These are phyloP conservation scores for Grammomys surdaster DNA, from an alignment of 2,113 vertebrate species.

Conservation along the genomic window DNA sequence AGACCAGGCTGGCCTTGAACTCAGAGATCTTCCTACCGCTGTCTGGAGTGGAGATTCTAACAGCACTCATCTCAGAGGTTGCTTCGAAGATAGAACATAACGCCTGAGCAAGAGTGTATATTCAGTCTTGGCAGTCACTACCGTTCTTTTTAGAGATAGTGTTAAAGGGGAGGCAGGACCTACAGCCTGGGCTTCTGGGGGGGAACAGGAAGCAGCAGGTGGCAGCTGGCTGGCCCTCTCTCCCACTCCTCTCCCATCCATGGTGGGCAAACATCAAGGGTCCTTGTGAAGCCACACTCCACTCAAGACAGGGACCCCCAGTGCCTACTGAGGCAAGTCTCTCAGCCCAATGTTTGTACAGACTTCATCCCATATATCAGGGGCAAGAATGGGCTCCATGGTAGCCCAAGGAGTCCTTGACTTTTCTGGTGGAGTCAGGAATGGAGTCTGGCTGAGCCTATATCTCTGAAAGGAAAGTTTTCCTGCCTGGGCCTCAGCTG, in stretches of 20 bases:
- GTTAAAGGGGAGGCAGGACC: background rate
- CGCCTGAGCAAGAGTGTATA: background rate
- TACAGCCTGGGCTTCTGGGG: background rate
- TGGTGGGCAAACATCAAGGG: background rate
- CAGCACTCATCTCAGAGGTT: background rate
- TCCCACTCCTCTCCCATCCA: too few species aligned
- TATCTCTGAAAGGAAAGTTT: background rate
- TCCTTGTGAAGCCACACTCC: background rate
- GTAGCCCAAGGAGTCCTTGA: background rate
- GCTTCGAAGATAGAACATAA: background rate
- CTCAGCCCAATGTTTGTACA: background rate
- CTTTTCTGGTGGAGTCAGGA: background rate
- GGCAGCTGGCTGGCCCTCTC: background rate
- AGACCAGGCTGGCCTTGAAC: background rate
- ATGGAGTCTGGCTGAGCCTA: background rate
- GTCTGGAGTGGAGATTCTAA: background rate
- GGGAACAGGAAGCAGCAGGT: background rate
- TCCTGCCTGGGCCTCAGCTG: background rate
- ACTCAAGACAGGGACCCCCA: background rate
- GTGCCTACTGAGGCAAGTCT: background rate
- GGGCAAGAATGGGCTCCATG: background rate
- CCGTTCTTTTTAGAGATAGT: background rate
- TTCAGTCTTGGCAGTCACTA: background rate
- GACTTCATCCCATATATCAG: background rate
- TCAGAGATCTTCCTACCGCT: background rate